Base-by-base conservation (phyloP, 2,888 invertebrate species). In the Capitulum mitella region DNA sequence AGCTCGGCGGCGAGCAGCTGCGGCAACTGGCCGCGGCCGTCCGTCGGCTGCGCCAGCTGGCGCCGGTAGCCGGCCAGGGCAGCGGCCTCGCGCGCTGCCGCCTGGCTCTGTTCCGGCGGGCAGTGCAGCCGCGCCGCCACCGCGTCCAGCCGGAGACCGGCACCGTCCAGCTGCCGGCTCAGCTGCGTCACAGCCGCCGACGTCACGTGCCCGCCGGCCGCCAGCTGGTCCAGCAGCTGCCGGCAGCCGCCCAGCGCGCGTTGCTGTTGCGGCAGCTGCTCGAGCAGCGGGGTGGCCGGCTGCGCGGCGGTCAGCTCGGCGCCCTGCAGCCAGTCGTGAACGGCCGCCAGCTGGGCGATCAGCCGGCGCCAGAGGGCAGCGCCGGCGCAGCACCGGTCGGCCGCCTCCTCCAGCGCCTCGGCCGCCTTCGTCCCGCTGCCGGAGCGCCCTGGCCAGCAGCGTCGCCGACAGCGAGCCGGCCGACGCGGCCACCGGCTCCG, bases 331-430 rank as follows among this genome's bases (percentile, higher is more conserved):
- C 80, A 94, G 85, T 84, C 93, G 92, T n/a, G 89, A 89, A 75
- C 94, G 88, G 85, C 94, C 94, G 81, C 92, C 92, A 85, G 95
- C 95, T 32, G 94, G 89, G 85, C 94, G 93, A 85, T 93, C 93
- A n/a, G 92, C 91, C 76, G 93, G 89, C 16, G 92, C 91, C 82
- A 93, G 89, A 51, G 92, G 92, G 61, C 84, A 83, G 79, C 84
- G 83, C 16, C 93, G 93, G 85, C 94, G 94, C 74, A 95, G 86
- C 0, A 94, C 94, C 40, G 94, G 87, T 61, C 94, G 93, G 81
- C 94, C 88, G 82, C 94, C 87, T 83, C 94, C 92, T 83, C 92
- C 92, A 83, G 92, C 88, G 0, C 90, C 90, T 84, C 94, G 94
- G 0, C 91, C 89, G 84, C 92, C 92, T 81, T n/a, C 91, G 90